Evolutionary conservation across 1,140 invertebrate species (phyloP), one percentile per base, ranked within the genome.

Genomic region (Tetraneura akinire): DNA sequence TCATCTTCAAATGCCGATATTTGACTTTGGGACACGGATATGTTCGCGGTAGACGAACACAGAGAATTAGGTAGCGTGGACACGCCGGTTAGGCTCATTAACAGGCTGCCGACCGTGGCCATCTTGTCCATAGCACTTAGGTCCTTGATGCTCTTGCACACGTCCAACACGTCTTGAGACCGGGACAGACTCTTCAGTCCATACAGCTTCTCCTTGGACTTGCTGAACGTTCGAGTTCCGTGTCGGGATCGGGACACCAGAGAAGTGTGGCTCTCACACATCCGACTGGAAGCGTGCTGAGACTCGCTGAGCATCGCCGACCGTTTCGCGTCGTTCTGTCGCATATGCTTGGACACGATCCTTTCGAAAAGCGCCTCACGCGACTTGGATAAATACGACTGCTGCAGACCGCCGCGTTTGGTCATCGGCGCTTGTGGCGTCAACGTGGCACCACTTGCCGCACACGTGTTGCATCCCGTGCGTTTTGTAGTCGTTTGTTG

Each of bases 311-410:
- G 21, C 47, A 45, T 18, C 14, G 53, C 37, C 13, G 45, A 70
- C 14, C 47, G 71, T 16, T 81, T 68, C 21, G 29, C 32, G 73
- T 81, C 81, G 14, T 81, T 70, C 29, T 83, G 80, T 14, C 81
- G 73, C n/a, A 80, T 81, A 18, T 83, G 83, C 45, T 83, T 84
- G 62, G 88, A 87, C 8, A 89, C 87, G 0, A 90, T 88, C 2
- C 87, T 86, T 74, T 89, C 89, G 68, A 88, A 85, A 16, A 90
- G 83, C 1, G 89, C 88, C 80, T 90, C 89, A 1, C 89, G 85
- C 0, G 89, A 89, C 81, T 89, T 90, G 18, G 88, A 89, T 26
- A 90, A 81, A 80, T 89, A 89, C 32, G 85, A 86, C 29, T 87
- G 85, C 0, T 88, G 84, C 47, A 82, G 80, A 29, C 82, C 81